Evolutionary conservation across 2,888 invertebrate genomes (phyloP).

Genomic region (Chrysotoxum bicinctum): DNA sequence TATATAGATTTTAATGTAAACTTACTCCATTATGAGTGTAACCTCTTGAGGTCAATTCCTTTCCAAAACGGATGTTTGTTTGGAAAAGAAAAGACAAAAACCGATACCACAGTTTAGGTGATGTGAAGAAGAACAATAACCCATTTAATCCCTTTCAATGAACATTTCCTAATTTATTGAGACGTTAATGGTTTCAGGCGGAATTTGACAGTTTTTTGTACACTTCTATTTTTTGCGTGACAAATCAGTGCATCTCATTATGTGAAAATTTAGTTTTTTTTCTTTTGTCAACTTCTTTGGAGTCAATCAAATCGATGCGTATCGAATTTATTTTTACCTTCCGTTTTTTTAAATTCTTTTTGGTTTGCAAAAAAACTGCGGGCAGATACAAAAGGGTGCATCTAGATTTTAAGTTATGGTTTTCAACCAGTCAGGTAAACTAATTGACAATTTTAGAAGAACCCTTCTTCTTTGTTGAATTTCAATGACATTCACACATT

Average conservation of each 20-base stretch:
- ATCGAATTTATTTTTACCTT: constrained; percentile 1
- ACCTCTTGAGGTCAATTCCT: constrained; percentile 2
- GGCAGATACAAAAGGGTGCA: not conserved
- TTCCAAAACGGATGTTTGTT: not conserved
- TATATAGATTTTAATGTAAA: not conserved
- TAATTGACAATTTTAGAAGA: constrained; percentile 9
- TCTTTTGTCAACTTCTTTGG: not conserved
- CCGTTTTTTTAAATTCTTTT: not conserved
- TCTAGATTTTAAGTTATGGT: not conserved
- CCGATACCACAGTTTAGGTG: not conserved
- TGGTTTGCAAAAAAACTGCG: constrained; percentile 11
- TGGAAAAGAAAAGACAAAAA: not conserved
- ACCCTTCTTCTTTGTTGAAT: not conserved
- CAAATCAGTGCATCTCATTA: constrained; percentile 34
- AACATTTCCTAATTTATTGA: constrained; percentile 11
- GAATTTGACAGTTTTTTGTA: not conserved
- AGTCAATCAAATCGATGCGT: constrained; percentile 6
- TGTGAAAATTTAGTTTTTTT: not conserved
- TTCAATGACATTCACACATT: not conserved
- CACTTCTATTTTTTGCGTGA: constrained; percentile 8
- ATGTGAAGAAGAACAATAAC: not conserved
- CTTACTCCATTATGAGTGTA: not conserved
- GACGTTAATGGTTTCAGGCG: constrained; percentile 11
- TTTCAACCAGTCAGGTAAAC: constrained; percentile 33
- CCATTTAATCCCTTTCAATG: not conserved